Conservation (phyloP, 2,888 invertebrate species). For the Phania funesta region DNA sequence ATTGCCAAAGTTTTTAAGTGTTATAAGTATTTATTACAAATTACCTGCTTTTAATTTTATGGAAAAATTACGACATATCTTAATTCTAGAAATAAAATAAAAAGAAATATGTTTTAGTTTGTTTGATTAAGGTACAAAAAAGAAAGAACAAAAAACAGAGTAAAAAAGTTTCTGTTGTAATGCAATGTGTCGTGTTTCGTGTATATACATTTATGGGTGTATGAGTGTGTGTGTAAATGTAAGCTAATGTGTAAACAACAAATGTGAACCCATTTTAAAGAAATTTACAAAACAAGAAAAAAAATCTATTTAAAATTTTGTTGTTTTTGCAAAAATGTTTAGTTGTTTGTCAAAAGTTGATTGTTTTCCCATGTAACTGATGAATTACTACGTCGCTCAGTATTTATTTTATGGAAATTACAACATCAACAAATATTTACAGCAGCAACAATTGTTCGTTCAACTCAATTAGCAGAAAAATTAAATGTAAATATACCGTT, state of each 20-base stretch:
- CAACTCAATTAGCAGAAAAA: constrained; percentile 15
- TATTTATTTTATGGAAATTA: neutral
- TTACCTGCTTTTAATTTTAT: neutral
- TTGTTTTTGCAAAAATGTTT: constrained; percentile 17
- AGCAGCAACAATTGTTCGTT: constrained; percentile 19
- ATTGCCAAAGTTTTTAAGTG: neutral
- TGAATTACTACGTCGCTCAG: constrained; percentile 21
- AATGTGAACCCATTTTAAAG: constrained; percentile 24
- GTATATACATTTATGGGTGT: neutral
- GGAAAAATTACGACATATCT: neutral
- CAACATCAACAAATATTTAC: neutral
- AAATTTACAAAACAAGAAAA: constrained; percentile 30
- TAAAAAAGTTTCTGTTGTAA: constrained; percentile 30
- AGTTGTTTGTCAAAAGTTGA: constrained; percentile 5
- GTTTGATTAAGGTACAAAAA: constrained; percentile 10
- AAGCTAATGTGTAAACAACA: constrained; percentile 28
- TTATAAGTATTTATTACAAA: neutral
- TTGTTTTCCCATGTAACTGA: constrained; percentile 16
- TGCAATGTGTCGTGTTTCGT: constrained; percentile 3
- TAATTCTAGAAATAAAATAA: neutral
- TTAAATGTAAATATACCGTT: constrained; percentile 47
- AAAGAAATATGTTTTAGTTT: constrained; percentile 19
- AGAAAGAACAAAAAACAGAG: neutral
- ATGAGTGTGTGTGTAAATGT: constrained; percentile 7
- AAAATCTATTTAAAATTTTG: neutral